Conservation (phyloP, 2,113 vertebrate species). For the Pogona vitticeps region DNA sequence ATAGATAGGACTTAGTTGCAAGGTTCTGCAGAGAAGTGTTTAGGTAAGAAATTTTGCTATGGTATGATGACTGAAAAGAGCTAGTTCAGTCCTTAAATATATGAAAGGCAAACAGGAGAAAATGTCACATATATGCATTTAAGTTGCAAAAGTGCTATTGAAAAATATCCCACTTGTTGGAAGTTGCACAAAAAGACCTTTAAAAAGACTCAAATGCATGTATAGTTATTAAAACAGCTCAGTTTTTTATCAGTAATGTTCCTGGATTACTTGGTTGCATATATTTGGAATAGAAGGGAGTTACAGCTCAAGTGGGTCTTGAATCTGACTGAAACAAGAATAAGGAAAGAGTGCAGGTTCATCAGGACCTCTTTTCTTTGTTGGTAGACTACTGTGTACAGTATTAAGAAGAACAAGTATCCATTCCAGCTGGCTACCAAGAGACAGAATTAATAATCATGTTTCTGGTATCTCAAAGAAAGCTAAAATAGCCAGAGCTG, state of each 20-base stretch:
- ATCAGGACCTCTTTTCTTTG: neutral
- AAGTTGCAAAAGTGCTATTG: neutral
- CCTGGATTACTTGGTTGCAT: neutral
- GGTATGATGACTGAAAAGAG: neutral
- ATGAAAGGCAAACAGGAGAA: neutral
- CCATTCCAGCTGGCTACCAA: neutral
- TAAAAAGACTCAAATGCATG: neutral
- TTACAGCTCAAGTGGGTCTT: neutral
- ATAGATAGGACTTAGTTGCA: too few species aligned
- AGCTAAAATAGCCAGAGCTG: neutral
- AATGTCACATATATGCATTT: neutral
- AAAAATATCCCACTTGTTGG: neutral
- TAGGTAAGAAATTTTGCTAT: neutral
- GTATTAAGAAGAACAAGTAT: neutral
- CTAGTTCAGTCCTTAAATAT: neutral
- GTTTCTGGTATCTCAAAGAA: neutral
- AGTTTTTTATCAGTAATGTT: neutral
- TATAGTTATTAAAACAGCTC: neutral
- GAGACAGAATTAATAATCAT: neutral
- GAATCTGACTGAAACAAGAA: neutral
- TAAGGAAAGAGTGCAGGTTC: neutral
- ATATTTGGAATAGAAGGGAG: neutral
- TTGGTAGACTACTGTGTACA: neutral
- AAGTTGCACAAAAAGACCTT: neutral
- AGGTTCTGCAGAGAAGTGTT: neutral